Conservation (phyloP, 30 jellyfish, hydroid and myxozoan species). For the Morbakka virulenta region DNA sequence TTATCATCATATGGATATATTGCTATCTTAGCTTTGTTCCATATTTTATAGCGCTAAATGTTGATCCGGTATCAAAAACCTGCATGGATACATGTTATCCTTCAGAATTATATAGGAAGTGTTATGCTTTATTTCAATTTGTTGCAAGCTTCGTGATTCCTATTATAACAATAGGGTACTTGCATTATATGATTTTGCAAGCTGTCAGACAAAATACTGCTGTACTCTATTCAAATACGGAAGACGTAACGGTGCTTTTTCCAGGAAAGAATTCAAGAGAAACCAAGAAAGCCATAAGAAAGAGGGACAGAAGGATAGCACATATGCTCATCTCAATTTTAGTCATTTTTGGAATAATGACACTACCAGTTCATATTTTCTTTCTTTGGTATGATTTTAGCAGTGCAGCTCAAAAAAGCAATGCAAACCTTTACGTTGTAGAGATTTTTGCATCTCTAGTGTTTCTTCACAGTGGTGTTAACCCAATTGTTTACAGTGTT, state of each 20-base stretch:
- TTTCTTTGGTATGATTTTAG: neutral
- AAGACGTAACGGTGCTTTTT: neutral
- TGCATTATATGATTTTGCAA: neutral
- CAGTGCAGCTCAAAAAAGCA: neutral
- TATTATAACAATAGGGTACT: neutral
- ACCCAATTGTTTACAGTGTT: neutral
- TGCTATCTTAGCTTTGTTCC: neutral
- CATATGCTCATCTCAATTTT: neutral
- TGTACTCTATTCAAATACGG: neutral
- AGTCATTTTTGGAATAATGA: neutral
- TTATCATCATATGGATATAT: neutral
- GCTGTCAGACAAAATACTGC: neutral
- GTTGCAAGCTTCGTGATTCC: neutral
- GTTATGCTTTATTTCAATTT: neutral
- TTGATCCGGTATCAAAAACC: neutral
- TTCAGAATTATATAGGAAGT: neutral
- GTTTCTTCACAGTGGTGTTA: neutral
- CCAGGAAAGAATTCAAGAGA: neutral
- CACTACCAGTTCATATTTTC: neutral
- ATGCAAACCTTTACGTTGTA: neutral
- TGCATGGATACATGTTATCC: neutral
- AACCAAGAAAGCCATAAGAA: neutral
- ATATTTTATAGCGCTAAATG: neutral
- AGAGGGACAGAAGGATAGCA: neutral
- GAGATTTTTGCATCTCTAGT: neutral